Percentiles rank a stretch among this genome's conserved stretches.
These are phyloP conservation scores for Lasaia peninsularis DNA, from an alignment of 1,140 invertebrate species.

Conservation along the genomic window DNA sequence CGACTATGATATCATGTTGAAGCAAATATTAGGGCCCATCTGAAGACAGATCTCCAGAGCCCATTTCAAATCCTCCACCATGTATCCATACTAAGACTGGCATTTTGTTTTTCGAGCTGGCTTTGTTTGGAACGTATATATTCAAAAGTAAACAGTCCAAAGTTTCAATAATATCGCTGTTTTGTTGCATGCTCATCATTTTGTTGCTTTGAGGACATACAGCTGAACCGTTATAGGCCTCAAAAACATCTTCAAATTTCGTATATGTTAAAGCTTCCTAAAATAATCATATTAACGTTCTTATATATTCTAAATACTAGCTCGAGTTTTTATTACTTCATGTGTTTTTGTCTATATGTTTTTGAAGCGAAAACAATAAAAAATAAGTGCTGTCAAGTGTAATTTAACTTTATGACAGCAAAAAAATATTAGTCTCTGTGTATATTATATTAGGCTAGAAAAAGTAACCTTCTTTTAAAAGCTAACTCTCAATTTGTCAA, in stretches of 20 bases:
- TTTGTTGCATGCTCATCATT: not conserved
- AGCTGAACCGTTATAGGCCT: constrained; percentile 3
- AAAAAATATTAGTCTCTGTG: too few species aligned
- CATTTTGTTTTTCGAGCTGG: constrained; percentile 19
- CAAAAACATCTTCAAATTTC: constrained; percentile 2
- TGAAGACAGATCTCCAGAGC: constrained; percentile 68
- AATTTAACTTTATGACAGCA: too few species aligned
- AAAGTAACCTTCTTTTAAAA: too few species aligned
- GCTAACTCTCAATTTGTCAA: too few species aligned
- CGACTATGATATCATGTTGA: constrained; percentile 77
- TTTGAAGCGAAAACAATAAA: too few species aligned
- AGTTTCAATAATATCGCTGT: not conserved
- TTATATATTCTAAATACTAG: too few species aligned
- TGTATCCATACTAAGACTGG: constrained; percentile 86
- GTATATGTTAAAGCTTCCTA: not conserved
- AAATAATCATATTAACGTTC: not conserved
- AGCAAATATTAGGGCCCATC: constrained; percentile 76
- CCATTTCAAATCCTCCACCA: constrained; percentile 81
- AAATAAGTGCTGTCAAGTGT: too few species aligned
- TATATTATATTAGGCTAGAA: too few species aligned
- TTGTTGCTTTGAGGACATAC: constrained; percentile 18
- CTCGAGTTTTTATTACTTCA: too few species aligned
- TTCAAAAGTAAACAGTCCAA: constrained; percentile 41
- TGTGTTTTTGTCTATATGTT: too few species aligned
- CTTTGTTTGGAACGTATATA: constrained; percentile 38